Evolutionary conservation across 2,888 invertebrate species (phyloP), one percentile per base, ranked within the genome.

Genomic region (Scaptomyza parva): DNA sequence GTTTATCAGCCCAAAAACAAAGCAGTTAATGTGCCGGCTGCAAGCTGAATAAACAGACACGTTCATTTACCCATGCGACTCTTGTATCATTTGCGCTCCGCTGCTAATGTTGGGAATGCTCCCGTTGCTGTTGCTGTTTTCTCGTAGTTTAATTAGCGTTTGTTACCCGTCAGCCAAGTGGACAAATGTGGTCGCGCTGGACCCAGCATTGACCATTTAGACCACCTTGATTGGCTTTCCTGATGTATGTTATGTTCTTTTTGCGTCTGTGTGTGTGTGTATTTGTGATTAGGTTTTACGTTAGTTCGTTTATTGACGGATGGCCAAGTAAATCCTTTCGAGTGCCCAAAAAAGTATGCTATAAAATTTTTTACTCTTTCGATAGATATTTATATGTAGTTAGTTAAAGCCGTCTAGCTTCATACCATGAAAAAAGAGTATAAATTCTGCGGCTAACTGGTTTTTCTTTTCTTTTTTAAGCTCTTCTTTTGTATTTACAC

Each of bases 61-160:
- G 60, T 72, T 74, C 72, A 85, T 85, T 86, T 74, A 65, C 33
- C 66, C 77, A 53, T 82, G n/a, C n/a, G 69, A 62, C 69, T 82
- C 18, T 20, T 20, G 72, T 79, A 68, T 70, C 83, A 74, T 5
- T 54, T 59, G 60, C 30, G n/a, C n/a, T n/a, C n/a, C n/a, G n/a
- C n/a, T n/a, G n/a, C n/a, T n/a, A n/a, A n/a, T n/a, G n/a, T n/a
- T n/a, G n/a, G n/a, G 40, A n/a, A 22, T 7, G 26, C 26, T 30
- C 3, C 11, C 5, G 22, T 11, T 41, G n/a, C 39, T 52, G 4
- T 26, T 35, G n/a, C 24, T 67, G 9, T 48, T 50, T 54, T 48
- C 52, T 54, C 51, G 67, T n/a, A 74, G 85, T 82, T 85, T 85
- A 88, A 85, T 85, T 88, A 88, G 88, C 83, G 76, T 63, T 64